These are phyloP conservation scores for Sialia sialis DNA, from an alignment of 2,113 vertebrate species.

Conservation along the genomic window DNA sequence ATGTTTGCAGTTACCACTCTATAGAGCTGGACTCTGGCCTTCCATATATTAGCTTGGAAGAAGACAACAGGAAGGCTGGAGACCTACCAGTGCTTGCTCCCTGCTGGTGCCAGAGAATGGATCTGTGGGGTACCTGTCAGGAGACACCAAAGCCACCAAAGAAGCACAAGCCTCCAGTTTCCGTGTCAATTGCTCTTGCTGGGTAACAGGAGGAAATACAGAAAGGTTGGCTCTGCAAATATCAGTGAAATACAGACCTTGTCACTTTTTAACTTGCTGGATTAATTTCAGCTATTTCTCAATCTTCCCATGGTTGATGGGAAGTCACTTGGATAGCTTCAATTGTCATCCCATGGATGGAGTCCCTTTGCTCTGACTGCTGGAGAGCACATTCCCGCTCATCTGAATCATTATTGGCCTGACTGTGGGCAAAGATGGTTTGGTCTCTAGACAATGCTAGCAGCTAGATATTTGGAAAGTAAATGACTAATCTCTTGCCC, in stretches of 20 bases:
- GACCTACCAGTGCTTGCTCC: background rate
- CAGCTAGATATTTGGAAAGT: background rate
- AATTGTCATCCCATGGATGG: background rate
- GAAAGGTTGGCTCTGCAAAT: background rate
- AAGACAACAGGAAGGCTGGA: slow-evolving; percentile 3
- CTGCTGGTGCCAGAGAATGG: background rate
- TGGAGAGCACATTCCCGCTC: background rate
- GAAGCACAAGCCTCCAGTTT: background rate
- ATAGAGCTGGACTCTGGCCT: background rate
- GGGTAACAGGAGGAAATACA: background rate
- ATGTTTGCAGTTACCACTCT: background rate
- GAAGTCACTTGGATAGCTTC: background rate
- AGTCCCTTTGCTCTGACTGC: background rate
- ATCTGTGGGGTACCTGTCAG: background rate
- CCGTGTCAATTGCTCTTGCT: background rate
- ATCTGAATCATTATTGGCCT: background rate
- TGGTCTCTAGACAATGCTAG: background rate
- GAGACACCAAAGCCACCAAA: background rate
- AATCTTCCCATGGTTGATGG: background rate
- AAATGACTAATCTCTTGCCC: background rate
- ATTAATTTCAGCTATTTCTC: slow-evolving; percentile 14
- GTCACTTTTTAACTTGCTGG: background rate
- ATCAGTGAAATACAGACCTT: background rate
- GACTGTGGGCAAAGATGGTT: background rate
- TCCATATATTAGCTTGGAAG: background rate